Percentiles rank a stretch among this genome's conserved stretches.
Evolutionary conservation across 2,113 vertebrate genomes (phyloP).

Genomic region (Colaptes auratus): DNA sequence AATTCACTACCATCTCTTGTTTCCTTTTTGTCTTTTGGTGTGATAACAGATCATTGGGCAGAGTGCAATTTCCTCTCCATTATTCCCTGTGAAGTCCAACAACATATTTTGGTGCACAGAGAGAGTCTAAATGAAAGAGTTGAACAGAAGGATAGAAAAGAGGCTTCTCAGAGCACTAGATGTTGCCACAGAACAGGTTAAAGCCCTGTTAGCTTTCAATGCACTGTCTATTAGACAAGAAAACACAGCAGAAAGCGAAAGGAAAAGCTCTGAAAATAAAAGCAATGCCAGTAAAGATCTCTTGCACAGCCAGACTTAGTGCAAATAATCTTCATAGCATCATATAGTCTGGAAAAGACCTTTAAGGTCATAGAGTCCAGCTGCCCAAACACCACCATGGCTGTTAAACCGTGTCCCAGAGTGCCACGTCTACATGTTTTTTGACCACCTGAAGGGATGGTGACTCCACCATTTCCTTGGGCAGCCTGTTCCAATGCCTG

Average conservation of each 20-base stretch:
- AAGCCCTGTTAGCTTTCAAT: neutral
- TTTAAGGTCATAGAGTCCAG: no score
- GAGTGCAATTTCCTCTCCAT: neutral
- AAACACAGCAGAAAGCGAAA: conserved; percentile 31
- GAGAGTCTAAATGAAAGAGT: neutral
- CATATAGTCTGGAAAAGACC: no score
- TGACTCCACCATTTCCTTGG: no score
- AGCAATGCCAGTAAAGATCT: neutral
- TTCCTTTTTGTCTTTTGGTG: neutral
- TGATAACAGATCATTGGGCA: neutral
- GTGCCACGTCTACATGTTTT: no score
- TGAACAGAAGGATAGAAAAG: conserved; percentile 5
- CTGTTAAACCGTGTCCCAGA: no score
- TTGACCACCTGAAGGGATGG: no score
- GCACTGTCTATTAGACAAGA: neutral
- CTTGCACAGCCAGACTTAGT: neutral
- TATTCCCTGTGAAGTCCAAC: neutral
- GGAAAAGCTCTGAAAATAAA: neutral
- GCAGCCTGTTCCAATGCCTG: no score
- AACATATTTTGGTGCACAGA: neutral
- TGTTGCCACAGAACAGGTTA: conserved; percentile 9
- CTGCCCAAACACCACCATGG: no score
- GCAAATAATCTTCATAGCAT: neutral
- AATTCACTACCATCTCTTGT: neutral
- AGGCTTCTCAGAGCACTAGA: neutral